These are phyloP conservation scores for Sceloporus undulatus DNA, from an alignment of 2,113 vertebrate species.

Conservation along the genomic window DNA sequence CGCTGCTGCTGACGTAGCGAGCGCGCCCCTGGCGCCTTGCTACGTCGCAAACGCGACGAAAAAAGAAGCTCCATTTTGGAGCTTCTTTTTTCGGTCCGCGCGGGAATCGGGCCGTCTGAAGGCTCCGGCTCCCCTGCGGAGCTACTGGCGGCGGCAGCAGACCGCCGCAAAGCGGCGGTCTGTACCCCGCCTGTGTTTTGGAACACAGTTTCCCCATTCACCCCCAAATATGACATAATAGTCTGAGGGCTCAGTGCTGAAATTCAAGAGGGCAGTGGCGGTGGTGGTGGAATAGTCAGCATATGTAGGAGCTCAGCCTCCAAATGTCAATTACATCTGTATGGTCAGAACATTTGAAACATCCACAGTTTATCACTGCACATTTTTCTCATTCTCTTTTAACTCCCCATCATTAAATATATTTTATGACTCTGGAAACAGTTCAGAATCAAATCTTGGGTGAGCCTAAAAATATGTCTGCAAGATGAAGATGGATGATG, in stretches of 20 bases:
- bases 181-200: too few species aligned
- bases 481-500: constrained; percentile 70
- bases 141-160: too few species aligned
- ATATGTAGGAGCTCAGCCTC: not conserved
- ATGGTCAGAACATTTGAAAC: not conserved
- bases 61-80: too few species aligned
- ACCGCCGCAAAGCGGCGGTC: too few species aligned
- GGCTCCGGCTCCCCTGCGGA: too few species aligned
- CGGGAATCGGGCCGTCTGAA: too few species aligned
- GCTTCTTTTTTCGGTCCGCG: too few species aligned
- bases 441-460: constrained; percentile 60
- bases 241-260: constrained; percentile 5
- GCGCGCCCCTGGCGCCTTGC: too few species aligned
- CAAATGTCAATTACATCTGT: constrained; percentile 20
- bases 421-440: constrained; percentile 63
- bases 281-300: not conserved
- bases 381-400: constrained; percentile 39
- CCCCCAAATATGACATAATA: accelerated
- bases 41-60: too few species aligned
- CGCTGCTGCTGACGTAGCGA: too few species aligned
- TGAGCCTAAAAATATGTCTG: constrained; percentile 57
- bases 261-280: not conserved
- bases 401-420: constrained; percentile 53
- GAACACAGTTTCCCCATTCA: not conserved
- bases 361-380: constrained; percentile 8